Base-by-base conservation (phyloP, 2,113 vertebrate species). In the Ancistrus triradiatus region DNA sequence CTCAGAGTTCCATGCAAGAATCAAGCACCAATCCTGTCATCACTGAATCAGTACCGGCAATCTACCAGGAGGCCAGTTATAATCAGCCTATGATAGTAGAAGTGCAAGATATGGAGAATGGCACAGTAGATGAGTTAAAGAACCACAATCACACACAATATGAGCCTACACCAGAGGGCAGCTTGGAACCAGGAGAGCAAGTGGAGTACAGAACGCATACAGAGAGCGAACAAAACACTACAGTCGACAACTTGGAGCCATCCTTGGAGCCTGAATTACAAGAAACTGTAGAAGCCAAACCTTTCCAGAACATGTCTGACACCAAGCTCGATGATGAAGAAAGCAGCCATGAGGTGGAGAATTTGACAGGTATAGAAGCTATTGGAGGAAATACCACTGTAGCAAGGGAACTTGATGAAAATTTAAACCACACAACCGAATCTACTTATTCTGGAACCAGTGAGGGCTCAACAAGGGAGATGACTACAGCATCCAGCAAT, bases 101-200 rank as follows among this genome's bases (percentile, higher is more conserved):
- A 25, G 48, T 56, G 22, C 18, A 56, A 49, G 40, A 57, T 6
- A 48, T 47, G 14, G 31, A 4, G 2, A 40, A 19, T n/a, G 10
- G 31, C 7, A 68, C 70, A n/a, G 24, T 21, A 9, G 24, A 2
- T 21, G 40, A 49, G 24, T 38, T 59, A 21, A 44, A 46, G 3
- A 57, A 42, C 35, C 15, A 57, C 1, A 84, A 70, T 63, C 46
- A 76, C 21, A 78, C 69, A 38, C 50, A 77, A 57, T 67, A 73
- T 48, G 69, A 73, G 2, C 68, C 72, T 47, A 77, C 75, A 25
- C 33, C 50, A 58, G 73, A 73, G 61, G 83, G 18, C 31, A 72
- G 49, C 48, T 19, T 62, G 27, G 61, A 75, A 46, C 14, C 58
- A 9, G 73, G 59, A 42, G 69, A 74, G 19, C 44, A 44, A 7